Evolutionary conservation across 2,888 invertebrate species (phyloP), one percentile per base, ranked within the genome.

Genomic region (Caenorhabditis sp.): DNA sequence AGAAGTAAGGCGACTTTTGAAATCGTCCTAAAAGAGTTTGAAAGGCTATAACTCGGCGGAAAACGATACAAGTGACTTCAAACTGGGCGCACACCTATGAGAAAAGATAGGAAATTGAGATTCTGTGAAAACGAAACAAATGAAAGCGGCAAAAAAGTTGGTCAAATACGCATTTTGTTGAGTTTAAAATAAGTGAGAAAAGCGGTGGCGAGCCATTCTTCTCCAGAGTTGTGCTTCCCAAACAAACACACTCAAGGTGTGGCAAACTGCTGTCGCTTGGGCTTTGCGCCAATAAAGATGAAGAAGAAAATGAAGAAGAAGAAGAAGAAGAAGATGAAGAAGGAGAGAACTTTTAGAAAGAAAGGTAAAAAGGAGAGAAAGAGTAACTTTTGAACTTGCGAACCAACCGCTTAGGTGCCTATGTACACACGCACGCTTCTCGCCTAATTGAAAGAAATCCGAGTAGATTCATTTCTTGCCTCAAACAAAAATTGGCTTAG

Each of bases 341-440:
- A 20, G 13, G 46, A 22, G 26, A n/a, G n/a, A n/a, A n/a, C n/a
- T 20, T 41, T 6, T 41, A 7, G 6, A 24, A 26, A n/a, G 15
- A 15, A 3, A 46, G 37, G 24, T 45, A 20, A 20, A 4, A 22
- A 22, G 9, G 20, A 22, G 45, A 41, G 41, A n/a, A 15, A 39
- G 39, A 39, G 39, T 59, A 59, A 70, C 70, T 70, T 70, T 70
- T 59, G 45, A 70, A 70, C 59, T 70, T 45, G 20, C 24, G 43
- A 58, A 58, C 55, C 58, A 37, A 15, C 50, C 24, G 27, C 15
- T 22, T 43, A 13, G 15, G 24, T 11, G 15, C n/a, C 17, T 43
- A 22, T 63, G 52, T 20, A 30, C 50, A 56, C 66, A 50, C 56
- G 30, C 66, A 27, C 41, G 24, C 17, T n/a, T n/a, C n/a, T n/a